Conservation (phyloP, 2,113 vertebrate genomes). For the Leuciscus idus region DNA sequence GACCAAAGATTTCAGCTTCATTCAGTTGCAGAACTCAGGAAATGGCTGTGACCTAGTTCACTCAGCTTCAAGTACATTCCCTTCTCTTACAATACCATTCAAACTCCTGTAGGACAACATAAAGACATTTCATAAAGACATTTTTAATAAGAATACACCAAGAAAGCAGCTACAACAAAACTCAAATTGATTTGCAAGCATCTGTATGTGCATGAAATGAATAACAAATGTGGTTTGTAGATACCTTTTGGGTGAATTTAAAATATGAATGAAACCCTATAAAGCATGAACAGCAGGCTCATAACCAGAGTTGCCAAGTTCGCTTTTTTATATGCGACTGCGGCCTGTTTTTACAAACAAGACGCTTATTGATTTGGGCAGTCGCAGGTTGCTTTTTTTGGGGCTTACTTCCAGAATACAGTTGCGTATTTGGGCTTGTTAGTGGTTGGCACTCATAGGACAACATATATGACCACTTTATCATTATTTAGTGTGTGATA, state of each 20-base stretch:
- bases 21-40: slow-evolving; percentile 2
- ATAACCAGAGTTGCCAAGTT: neutral
- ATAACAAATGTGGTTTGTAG: neutral
- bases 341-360: too few relatives aligned
- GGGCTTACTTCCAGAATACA: too few relatives aligned
- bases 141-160: neutral
- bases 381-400: too few relatives aligned
- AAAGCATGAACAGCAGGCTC: neutral
- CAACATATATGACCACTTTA: too few relatives aligned
- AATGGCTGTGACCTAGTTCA: neutral
- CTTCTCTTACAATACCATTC: slow-evolving; percentile 7
- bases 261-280: neutral
- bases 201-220: neutral
- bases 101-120: neutral
- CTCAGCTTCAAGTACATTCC: slow-evolving; percentile 23
- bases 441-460: too few relatives aligned
- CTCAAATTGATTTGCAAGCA: neutral
- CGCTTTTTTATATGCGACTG: too few relatives aligned
- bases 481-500: too few relatives aligned
- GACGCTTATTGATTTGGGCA: too few relatives aligned
- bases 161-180: slow-evolving; percentile 13
- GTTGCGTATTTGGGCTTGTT: too few relatives aligned
- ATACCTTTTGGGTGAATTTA: neutral
- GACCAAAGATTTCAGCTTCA: neutral
- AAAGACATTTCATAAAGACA: neutral